Conservation (phyloP, 1,140 invertebrate species). For the Meloidogyne exigua region DNA sequence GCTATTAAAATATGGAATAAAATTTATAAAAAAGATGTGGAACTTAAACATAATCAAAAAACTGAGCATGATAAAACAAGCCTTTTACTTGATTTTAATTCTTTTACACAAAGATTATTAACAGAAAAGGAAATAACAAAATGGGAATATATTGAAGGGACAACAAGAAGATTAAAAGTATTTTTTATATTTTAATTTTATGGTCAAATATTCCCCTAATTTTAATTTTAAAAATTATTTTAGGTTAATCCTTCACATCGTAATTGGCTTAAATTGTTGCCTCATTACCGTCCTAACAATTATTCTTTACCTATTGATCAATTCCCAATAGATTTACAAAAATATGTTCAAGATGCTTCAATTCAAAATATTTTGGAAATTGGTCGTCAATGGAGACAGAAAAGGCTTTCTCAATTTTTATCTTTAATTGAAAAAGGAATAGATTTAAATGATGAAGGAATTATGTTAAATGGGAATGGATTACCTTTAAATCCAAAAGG, state of each 20-base stretch:
- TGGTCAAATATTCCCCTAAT: background rate
- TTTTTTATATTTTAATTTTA: background rate
- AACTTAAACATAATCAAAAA: slow-evolving; percentile 7
- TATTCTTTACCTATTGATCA: slow-evolving; percentile 33
- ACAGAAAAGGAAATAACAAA: background rate
- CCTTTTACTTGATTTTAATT: slow-evolving; percentile 11
- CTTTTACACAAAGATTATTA: slow-evolving; percentile 4
- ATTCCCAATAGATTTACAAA: slow-evolving; percentile 38
- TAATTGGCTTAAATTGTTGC: slow-evolving; percentile 23
- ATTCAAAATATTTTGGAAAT: slow-evolving; percentile 33
- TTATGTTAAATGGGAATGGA: slow-evolving; percentile 27
- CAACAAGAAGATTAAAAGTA: background rate
- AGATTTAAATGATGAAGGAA: background rate
- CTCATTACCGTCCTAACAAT: slow-evolving; percentile 33
- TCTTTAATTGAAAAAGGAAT: slow-evolving; percentile 10
- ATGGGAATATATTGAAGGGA: slow-evolving; percentile 2
- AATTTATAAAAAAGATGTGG: background rate
- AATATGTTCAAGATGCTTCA: slow-evolving; percentile 30
- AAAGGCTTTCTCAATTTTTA: slow-evolving; percentile 31
- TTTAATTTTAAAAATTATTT: background rate
- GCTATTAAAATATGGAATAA: slow-evolving; percentile 19
- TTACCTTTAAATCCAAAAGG: slow-evolving; percentile 46
- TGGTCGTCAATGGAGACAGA: slow-evolving; percentile 36
- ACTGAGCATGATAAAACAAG: slow-evolving; percentile 13
- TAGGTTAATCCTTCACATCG: slow-evolving; percentile 5